Evolutionary conservation across 37 sponge, comb jelly and placozoan species (phyloP).

Genomic region (Oopsacas minuta): DNA sequence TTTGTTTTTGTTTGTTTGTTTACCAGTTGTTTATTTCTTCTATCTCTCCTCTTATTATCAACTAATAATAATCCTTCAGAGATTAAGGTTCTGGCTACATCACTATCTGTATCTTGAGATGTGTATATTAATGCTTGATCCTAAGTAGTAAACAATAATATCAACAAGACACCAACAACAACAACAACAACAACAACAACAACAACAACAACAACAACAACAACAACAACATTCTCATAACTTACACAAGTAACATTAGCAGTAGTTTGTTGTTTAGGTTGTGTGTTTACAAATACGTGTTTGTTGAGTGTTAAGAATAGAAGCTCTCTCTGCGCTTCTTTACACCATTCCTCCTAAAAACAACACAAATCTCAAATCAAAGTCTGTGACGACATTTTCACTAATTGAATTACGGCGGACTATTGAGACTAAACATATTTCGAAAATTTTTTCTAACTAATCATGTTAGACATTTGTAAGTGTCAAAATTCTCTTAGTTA

Average conservation of each 20-base stretch:
- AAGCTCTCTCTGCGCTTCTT: background rate
- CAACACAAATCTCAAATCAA: background rate
- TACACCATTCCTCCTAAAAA: background rate
- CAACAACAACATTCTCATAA: background rate
- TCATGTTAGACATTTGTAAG: no score
- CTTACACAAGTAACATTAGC: background rate
- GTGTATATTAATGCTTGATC: background rate
- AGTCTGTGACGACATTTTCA: background rate
- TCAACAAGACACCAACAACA: background rate
- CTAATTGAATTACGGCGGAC: no score
- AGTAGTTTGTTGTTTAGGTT: background rate
- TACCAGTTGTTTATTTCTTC: background rate
- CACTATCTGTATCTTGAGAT: background rate
- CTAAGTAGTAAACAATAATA: background rate
- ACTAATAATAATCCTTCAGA: background rate
- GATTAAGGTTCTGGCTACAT: background rate
- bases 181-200: background rate
- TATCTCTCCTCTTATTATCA: background rate
- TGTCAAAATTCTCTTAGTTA: no score
- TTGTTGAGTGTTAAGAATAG: background rate
- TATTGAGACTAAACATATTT: no score
- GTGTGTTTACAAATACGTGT: background rate
- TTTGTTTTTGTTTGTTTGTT: background rate
- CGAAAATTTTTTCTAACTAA: no score
- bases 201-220: background rate